These are phyloP conservation scores for Catharus ustulatus DNA, from an alignment of 2,797 vertebrate genomes.

Conservation along the genomic window DNA sequence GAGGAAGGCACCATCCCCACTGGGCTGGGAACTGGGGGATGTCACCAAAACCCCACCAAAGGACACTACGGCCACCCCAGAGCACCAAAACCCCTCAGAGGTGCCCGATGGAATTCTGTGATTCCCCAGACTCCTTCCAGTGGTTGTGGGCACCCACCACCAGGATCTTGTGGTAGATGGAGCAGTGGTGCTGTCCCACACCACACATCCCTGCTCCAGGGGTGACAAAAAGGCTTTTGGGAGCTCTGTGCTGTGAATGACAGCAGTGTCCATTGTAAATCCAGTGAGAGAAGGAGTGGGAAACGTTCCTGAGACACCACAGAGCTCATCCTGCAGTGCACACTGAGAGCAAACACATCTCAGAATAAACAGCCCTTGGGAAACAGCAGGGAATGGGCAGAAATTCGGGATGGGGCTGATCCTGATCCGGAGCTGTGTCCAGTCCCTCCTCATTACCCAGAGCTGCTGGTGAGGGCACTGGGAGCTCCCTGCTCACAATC, in stretches of 20 bases:
- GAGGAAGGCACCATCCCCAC: neutral
- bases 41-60: neutral
- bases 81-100: accelerated
- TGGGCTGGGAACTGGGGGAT: neutral
- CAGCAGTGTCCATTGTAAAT: neutral
- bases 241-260: accelerated
- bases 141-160: accelerated
- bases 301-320: accelerated
- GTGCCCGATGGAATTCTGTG: too few species aligned
- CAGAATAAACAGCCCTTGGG: neutral
- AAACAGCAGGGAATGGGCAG: neutral
- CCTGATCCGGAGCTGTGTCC: neutral
- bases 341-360: neutral
- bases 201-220: accelerated
- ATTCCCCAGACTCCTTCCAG: neutral
- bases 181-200: neutral
- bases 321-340: accelerated
- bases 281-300: neutral
- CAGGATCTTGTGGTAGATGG: accelerated
- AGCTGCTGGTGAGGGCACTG: neutral
- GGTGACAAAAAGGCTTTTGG: neutral
- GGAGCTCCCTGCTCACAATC: neutral
- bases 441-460: accelerated
- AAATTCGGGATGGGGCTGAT: neutral
- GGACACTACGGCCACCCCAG: accelerated